phyloP scores from a whole-genome alignment of 2,888 invertebrate genomes.

The Eupithecia dodoneata region DNA sequence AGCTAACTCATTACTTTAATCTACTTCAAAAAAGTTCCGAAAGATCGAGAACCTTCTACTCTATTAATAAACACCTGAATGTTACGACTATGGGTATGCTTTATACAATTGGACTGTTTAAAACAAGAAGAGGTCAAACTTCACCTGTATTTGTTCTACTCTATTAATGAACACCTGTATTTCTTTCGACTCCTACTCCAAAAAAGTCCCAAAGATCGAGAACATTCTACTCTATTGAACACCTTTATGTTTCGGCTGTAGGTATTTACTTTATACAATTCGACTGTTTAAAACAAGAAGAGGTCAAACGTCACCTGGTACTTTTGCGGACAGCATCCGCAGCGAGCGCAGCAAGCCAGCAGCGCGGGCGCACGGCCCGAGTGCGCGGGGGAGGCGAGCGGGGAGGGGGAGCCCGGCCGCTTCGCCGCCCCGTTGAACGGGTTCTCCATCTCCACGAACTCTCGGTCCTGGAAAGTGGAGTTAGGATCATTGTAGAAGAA shows the following conservation, averaged over 20 bases:
- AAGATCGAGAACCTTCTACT: not conserved
- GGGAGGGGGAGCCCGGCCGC: conserved; percentile 94
- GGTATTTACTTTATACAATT: no score
- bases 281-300: not conserved
- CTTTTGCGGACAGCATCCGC: conserved; percentile 93
- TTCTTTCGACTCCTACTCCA: no score
- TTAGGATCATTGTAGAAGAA: conserved; percentile 33
- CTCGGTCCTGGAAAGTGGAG: conserved; percentile 90
- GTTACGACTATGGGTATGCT: not conserved
- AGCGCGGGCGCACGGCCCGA: conserved; percentile 89
- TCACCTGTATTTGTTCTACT: conserved; percentile 84
- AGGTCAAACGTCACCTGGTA: conserved; percentile 88
- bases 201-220: no score
- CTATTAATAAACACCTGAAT: not conserved
- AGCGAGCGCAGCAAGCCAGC: conserved; percentile 94
- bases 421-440: conserved; percentile 97
- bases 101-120: not conserved
- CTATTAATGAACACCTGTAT: no score
- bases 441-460: conserved; percentile 98
- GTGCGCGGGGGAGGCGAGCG: conserved; percentile 93
- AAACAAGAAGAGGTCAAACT: conserved; percentile 13
- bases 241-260: no score
- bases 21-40: not conserved
- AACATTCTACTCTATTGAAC: no score
- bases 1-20: not conserved